A percentile compares a stretch with the other conserved stretches of the same genome.
phyloP scores from a whole-genome alignment of 2,113 vertebrate genomes.

The Scomber scombrus region DNA sequence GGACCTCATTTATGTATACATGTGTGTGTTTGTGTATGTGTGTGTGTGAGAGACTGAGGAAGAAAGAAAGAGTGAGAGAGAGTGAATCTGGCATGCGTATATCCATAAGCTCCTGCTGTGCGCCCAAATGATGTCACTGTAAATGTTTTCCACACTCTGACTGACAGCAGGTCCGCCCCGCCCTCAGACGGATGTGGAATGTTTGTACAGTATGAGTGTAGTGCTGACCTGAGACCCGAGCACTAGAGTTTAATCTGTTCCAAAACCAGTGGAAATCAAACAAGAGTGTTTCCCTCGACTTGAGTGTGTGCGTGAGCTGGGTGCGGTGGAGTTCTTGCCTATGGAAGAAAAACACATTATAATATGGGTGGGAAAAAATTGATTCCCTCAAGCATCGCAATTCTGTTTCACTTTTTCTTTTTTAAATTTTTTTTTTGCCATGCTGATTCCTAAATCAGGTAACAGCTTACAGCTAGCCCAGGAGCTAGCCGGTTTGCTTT shows the following conservation, averaged over 20 bases:
- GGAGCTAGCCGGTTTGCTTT: too few relatives aligned
- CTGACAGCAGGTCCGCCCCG: conserved; percentile 64
- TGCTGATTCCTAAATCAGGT: too few relatives aligned
- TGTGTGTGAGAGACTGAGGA: too few relatives aligned
- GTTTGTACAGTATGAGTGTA: conserved; percentile 61
- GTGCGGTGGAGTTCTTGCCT: conserved; percentile 25
- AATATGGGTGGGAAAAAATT: too few relatives aligned
- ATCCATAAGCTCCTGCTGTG: conserved; percentile 38
- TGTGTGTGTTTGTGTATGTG: not conserved
- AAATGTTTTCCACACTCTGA: conserved; percentile 66
- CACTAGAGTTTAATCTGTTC: conserved; percentile 52
- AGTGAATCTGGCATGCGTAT: conserved; percentile 2
- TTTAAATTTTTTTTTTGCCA: too few relatives aligned
- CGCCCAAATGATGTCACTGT: conserved; percentile 41
- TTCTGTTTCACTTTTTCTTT: too few relatives aligned
- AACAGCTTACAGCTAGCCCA: too few relatives aligned
- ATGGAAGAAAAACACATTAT: conserved; percentile 51
- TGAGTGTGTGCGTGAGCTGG: conserved; percentile 1
- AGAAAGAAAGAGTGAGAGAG: not conserved
- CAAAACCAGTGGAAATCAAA: conserved; percentile 58
- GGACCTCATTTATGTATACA: not conserved
- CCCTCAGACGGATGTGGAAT: conserved; percentile 64
- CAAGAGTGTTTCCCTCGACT: conserved; percentile 35
- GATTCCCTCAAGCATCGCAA: too few relatives aligned
- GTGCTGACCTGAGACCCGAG: conserved; percentile 46